Percentiles rank a stretch among this genome's conserved stretches.
Conservation (phyloP, 2,888 invertebrate species). For the Disparrhopalites patrizii region DNA sequence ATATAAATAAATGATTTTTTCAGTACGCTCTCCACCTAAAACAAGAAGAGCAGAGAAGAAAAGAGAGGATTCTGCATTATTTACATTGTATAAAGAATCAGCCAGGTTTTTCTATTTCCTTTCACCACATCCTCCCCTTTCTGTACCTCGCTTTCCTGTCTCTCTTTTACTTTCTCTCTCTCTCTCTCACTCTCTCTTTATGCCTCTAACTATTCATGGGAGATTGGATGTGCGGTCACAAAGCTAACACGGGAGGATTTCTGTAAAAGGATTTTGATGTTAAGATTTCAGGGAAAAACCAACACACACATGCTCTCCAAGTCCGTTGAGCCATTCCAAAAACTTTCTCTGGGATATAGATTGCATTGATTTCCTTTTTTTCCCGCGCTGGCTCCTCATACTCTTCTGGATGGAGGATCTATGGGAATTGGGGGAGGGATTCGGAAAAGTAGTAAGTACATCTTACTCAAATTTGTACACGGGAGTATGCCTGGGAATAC, state of each 20-base stretch:
- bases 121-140: not conserved
- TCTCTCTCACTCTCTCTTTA: not conserved
- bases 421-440: not conserved
- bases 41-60: not conserved
- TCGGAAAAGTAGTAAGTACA: too few relatives aligned
- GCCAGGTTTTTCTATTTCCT: not conserved
- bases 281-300: not conserved
- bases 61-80: too few relatives aligned
- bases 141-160: not conserved
- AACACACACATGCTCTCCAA: not conserved
- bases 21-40: not conserved
- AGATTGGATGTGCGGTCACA: not conserved
- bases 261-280: constrained; percentile 7
- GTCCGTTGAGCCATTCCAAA: not conserved
- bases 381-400: not conserved
- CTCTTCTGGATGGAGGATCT: not conserved
- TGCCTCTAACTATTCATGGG: not conserved
- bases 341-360: too few relatives aligned
- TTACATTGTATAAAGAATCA: too few relatives aligned
- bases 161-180: too few relatives aligned
- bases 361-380: constrained; percentile 4
- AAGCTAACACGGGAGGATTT: not conserved
- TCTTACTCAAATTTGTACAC: too few relatives aligned
- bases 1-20: not conserved
- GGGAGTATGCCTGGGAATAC: too few relatives aligned